Base-by-base conservation (phyloP, 2,113 vertebrate genomes). In the Elaphurus davidianus region DNA sequence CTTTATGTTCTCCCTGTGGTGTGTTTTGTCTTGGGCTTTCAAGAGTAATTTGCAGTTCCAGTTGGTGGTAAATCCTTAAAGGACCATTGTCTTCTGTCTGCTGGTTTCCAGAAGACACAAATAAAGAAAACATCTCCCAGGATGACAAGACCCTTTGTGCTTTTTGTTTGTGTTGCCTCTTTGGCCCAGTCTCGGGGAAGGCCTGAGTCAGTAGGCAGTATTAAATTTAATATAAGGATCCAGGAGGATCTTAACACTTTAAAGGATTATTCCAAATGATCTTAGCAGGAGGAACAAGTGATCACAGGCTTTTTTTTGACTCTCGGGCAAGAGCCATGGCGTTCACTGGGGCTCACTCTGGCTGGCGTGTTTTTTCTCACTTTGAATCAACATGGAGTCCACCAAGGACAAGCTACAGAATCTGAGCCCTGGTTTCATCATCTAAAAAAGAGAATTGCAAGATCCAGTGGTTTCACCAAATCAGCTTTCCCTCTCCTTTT, bases 1-100 rank as follows among this genome's bases (percentile, higher is more conserved):
- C 30, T 92, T 96, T 91, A 60, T 67, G 90, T 81, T 93, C 59
- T 91, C 71, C 60, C 81, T 3, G 36, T 4, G 52, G 96, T 79
- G 30, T 2, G 25, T 82, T 97, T 97, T 97, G 94, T 91, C 91
- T 94, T 62, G 21, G 45, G 64, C 54, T 95, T 86, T 62, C 67
- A 62, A 52, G 86, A 87, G 62, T 88, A 91, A 91, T 94, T 81
- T 93, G 78, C 36, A 28, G 90, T 62, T 91, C 74, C 23, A 23
- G 67, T 16, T 82, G 95, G 81, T 71, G 94, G 76, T 60, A 59
- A 90, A 87, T 82, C 92, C 36, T 97, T 92, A 96, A 90, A 94
- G 85, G 92, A 19, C 93, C 55, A 45, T 96, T 98, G 96, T 91
- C 85, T 97, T 85, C 47, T 79, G 93, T 59, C 54, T 36, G 57